Evolutionary conservation across 2,113 vertebrate genomes (phyloP).

Genomic region (Xiphorhynchus elegans): DNA sequence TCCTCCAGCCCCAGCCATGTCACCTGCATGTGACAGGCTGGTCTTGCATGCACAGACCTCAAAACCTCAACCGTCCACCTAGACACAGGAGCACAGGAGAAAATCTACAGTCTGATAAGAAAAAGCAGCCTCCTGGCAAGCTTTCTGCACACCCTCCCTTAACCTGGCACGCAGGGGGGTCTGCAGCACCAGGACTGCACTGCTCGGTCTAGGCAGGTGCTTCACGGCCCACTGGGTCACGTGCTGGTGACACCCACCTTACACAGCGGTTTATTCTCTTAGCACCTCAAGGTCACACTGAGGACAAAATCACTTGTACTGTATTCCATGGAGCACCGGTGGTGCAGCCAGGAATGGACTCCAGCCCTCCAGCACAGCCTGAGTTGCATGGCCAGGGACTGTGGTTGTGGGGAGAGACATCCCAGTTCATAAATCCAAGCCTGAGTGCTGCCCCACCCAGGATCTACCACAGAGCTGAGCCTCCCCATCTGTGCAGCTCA

Average conservation of each 20-base stretch:
- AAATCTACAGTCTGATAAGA: not conserved
- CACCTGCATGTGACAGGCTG: not conserved
- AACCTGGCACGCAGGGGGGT: too few relatives aligned
- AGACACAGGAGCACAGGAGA: not conserved
- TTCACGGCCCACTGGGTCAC: not conserved
- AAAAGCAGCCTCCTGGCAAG: not conserved
- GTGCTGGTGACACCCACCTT: not conserved
- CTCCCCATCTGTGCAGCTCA: not conserved
- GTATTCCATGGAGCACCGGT: not conserved
- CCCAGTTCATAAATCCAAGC: not conserved
- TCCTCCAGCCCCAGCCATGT: not conserved
- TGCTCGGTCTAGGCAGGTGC: too few relatives aligned
- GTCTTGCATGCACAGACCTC: not conserved
- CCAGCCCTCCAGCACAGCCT: not conserved
- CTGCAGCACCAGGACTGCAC: not conserved
- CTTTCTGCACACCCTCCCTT: not conserved
- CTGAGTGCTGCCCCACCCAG: not conserved
- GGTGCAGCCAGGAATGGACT: not conserved
- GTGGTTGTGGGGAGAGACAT: not conserved
- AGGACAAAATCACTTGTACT: not conserved
- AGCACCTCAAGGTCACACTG: not conserved
- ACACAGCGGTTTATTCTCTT: not conserved
- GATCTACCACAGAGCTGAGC: not conserved
- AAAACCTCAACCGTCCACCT: not conserved
- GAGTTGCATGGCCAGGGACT: not conserved